These are phyloP conservation scores for Noctuana brunneofusca DNA, from an alignment of 2,888 invertebrate genomes.

Conservation along the genomic window DNA sequence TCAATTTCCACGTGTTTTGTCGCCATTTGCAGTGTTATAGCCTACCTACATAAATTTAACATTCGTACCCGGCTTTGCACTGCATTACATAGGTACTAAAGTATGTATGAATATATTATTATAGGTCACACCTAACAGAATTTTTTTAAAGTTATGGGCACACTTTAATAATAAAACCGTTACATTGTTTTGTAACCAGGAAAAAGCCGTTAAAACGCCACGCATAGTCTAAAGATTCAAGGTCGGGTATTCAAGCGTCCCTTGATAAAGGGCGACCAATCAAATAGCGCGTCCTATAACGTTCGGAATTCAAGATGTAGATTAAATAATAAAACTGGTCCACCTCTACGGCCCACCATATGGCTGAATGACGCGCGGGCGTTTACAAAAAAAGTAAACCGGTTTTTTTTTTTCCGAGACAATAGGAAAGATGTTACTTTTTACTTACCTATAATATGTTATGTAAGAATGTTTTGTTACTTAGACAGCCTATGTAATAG, in stretches of 20 bases:
- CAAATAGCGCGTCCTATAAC: constrained; percentile 56
- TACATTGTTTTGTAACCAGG: constrained; percentile 38
- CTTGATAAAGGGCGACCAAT: constrained; percentile 74
- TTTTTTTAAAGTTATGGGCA: too few relatives aligned
- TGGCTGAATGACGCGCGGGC: constrained; percentile 22
- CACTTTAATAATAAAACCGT: constrained; percentile 60
- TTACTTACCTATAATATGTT: too few relatives aligned
- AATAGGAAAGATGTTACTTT: background rate
- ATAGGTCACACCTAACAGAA: too few relatives aligned
- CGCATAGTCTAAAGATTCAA: constrained; percentile 60
- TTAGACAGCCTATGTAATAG: too few relatives aligned
- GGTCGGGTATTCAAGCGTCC: constrained; percentile 56
- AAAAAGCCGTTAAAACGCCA: constrained; percentile 42
- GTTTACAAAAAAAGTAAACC: constrained; percentile 7
- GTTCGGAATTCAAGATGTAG: constrained; percentile 53
- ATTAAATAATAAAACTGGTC: constrained; percentile 33
- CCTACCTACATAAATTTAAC: too few relatives aligned
- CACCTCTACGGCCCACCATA: constrained; percentile 24
- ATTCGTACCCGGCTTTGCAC: constrained; percentile 15
- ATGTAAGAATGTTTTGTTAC: too few relatives aligned
- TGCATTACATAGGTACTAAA: background rate
- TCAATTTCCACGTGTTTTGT: constrained; percentile 51
- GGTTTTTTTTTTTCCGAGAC: constrained; percentile 4
- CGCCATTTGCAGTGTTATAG: constrained; percentile 49
- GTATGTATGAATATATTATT: too few relatives aligned